These are phyloP conservation scores for Diceros bicornis DNA, from an alignment of 2,797 vertebrate genomes.

Conservation along the genomic window DNA sequence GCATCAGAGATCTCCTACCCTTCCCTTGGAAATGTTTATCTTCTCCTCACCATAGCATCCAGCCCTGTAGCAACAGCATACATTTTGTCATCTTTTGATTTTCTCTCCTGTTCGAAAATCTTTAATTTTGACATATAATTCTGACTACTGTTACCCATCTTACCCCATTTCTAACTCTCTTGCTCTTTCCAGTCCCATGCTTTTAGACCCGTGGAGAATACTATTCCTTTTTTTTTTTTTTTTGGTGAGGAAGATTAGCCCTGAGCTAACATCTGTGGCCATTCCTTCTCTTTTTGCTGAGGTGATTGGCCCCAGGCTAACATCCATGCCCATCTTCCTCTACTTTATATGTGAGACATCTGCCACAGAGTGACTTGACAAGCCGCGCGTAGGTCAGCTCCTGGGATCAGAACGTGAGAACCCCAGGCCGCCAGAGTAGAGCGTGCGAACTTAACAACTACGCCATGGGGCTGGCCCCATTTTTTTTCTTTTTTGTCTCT, in stretches of 20 bases:
- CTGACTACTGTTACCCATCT: background rate
- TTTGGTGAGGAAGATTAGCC: too few relatives aligned
- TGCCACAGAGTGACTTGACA: too few relatives aligned
- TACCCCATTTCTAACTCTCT: background rate
- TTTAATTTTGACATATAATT: constrained; percentile 15
- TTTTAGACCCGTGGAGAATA: background rate
- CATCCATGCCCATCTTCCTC: too few relatives aligned
- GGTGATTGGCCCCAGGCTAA: too few relatives aligned
- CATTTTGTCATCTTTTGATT: background rate
- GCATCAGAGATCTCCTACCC: background rate
- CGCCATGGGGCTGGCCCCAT: too few relatives aligned
- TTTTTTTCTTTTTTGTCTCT: background rate
- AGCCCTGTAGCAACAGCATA: background rate
- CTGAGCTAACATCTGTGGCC: too few relatives aligned
- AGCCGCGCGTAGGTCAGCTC: too few relatives aligned
- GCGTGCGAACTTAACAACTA: too few relatives aligned
- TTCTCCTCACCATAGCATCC: background rate
- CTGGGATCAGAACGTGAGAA: too few relatives aligned
- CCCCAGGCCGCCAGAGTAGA: too few relatives aligned
- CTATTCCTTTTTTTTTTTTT: background rate
- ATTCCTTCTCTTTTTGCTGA: too few relatives aligned
- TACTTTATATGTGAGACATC: too few relatives aligned
- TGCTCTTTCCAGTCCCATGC: background rate
- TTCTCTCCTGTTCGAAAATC: background rate
- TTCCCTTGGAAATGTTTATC: background rate